These are phyloP conservation scores for Lasioglossum morio DNA, from an alignment of 2,888 invertebrate genomes.

Conservation along the genomic window DNA sequence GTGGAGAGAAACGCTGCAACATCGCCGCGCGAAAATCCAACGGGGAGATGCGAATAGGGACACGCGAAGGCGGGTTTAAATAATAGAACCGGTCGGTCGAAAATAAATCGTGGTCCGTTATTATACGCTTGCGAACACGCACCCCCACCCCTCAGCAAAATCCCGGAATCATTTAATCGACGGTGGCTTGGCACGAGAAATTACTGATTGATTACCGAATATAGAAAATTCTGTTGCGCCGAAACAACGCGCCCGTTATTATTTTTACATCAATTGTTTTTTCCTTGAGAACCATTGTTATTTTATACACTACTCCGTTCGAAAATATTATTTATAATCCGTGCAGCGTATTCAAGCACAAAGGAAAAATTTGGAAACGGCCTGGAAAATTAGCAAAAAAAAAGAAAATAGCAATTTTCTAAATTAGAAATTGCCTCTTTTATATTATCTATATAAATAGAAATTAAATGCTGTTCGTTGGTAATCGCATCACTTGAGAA, in stretches of 20 bases:
- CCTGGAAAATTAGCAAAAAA: too few relatives aligned
- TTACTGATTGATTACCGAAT: neutral
- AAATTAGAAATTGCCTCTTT: too few relatives aligned
- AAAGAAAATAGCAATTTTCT: too few relatives aligned
- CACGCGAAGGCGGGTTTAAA: conserved; percentile 9
- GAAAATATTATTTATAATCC: too few relatives aligned
- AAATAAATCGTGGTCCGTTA: neutral
- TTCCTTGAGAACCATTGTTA: neutral
- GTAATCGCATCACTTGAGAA: too few relatives aligned
- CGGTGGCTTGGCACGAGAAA: neutral
- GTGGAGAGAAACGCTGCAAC: neutral
- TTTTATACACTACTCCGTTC: neutral
- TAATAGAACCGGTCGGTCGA: neutral
- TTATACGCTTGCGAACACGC: neutral
- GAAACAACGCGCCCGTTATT: neutral
- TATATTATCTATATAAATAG: too few relatives aligned
- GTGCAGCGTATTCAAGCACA: too few relatives aligned
- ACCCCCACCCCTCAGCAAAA: neutral
- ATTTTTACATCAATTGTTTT: neutral
- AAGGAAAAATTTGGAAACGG: too few relatives aligned
- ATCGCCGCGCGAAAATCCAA: neutral
- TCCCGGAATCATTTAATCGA: neutral
- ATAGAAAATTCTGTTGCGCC: neutral
- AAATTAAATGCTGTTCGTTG: too few relatives aligned
- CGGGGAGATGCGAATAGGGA: neutral